Base-by-base conservation (phyloP, 1,140 invertebrate genomes). In the Geopemphigus sp. region DNA sequence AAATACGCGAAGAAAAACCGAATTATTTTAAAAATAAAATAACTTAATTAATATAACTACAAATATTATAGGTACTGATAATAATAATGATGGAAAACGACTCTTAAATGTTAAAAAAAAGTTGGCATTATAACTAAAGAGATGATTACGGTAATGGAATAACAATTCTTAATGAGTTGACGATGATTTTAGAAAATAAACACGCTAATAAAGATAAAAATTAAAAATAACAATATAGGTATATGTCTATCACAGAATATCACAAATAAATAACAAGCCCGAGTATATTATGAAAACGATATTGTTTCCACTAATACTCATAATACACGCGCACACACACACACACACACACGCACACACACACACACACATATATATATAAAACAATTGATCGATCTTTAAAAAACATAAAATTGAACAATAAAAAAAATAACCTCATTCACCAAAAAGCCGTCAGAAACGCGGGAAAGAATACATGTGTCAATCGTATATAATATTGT, bases 171-270 rank as follows among this genome's bases (percentile, higher is more conserved):
- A 39, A 39, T 39, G 8, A 4, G 8, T 22, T 66, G 59, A 29
- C 26, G n/a, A 39, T n/a, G n/a, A 19, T 32, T 3, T 32, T 5
- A 11, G 3, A 66, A 66, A 39, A 19, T 39, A 64, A 29, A 39
- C 3, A 45, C 19, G 19, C 12, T 45, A 50, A 24, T 5, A 68
- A 50, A 17, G 14, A 10, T 17, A 0, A 50, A 5, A 68, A 50
- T 68, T 10, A 47, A 17, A 29, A 72, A 53, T 8, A 54, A 72
- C 6, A 47, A 29, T 19, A 15, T 29, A 14, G 14, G 17, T 19
- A 19, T 53, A 24, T 26, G 45, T 54, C 47, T 72, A 72, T 72
- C 68, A 72, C 68, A 72, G 17, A 72, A 54, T 72, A 70, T 72
- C 47, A 72, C 68, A 72, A 53, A 70, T 70, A 70, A 50, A 70